phyloP scores from a whole-genome alignment of 2,888 invertebrate species.

The Apotomis betuletana region DNA sequence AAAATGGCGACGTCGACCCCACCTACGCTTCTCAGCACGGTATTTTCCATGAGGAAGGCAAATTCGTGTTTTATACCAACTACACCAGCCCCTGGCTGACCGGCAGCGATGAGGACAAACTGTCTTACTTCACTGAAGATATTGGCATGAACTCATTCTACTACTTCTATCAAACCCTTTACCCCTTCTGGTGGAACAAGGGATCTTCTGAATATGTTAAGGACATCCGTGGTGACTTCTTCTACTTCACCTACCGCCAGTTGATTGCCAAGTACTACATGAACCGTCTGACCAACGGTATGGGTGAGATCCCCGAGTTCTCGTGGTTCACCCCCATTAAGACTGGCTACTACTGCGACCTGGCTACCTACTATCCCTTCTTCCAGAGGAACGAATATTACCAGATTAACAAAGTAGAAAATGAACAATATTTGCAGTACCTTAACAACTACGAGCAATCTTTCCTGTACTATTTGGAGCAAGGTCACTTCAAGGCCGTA shows the following conservation, averaged over 20 bases:
- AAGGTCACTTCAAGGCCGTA: constrained; percentile 13
- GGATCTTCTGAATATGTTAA: not conserved
- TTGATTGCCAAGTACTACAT: constrained; percentile 87
- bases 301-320: constrained; percentile 85
- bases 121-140: constrained; percentile 21
- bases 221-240: constrained; percentile 85
- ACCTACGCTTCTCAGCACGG: constrained; percentile 65
- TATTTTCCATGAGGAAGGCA: constrained; percentile 66
- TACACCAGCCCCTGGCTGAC: constrained; percentile 20
- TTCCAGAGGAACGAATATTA: constrained; percentile 85
- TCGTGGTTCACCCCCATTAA: constrained; percentile 85
- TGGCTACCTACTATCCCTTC: constrained; percentile 70
- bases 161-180: constrained; percentile 1
- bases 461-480: constrained; percentile 20
- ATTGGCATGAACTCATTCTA: constrained; percentile 84
- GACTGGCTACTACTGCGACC: constrained; percentile 63
- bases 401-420: constrained; percentile 79
- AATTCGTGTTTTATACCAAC: constrained; percentile 49
- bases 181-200: constrained; percentile 6
- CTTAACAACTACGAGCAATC: constrained; percentile 83
- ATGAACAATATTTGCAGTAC: constrained; percentile 75
- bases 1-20: constrained; percentile 11
- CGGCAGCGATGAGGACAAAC: constrained; percentile 15
- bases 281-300: constrained; percentile 86
- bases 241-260: constrained; percentile 87